phyloP scores from a whole-genome alignment of 1,140 invertebrate genomes.

The Drosophila equinoxialis region DNA sequence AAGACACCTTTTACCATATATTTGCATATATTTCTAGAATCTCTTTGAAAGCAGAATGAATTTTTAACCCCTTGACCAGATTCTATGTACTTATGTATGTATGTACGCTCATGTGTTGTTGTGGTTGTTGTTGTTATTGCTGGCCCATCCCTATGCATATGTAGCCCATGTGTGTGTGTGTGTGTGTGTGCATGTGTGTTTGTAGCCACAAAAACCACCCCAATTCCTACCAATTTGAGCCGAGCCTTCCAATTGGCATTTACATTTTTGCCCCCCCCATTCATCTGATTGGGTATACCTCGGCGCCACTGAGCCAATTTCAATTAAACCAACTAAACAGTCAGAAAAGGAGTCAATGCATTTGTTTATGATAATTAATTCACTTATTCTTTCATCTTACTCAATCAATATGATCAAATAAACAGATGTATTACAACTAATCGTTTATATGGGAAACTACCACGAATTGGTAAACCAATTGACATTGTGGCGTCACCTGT shows the following conservation, averaged over 20 bases:
- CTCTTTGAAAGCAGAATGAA: neutral
- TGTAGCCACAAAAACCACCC: constrained; percentile 61
- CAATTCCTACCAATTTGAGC: constrained; percentile 53
- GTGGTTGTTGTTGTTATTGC: neutral
- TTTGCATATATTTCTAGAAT: too few relatives aligned
- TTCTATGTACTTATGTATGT: neutral
- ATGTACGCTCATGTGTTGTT: neutral
- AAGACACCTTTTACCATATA: too few relatives aligned
- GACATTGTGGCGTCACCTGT: constrained; percentile 63
- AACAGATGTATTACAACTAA: neutral
- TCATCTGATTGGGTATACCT: neutral
- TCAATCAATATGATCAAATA: too few relatives aligned
- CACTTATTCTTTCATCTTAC: too few relatives aligned
- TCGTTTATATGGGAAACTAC: neutral
- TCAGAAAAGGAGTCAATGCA: too few relatives aligned
- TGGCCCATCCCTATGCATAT: constrained; percentile 11
- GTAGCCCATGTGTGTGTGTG: constrained; percentile 10
- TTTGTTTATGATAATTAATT: too few relatives aligned
- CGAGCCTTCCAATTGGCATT: constrained; percentile 74
- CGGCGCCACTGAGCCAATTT: constrained; percentile 7
- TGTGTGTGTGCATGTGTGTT: constrained; percentile 17
- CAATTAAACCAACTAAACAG: neutral
- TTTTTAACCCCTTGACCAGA: constrained; percentile 7
- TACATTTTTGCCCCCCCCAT: constrained; percentile 65
- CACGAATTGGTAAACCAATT: constrained; percentile 49